phyloP scores from a whole-genome alignment of 23 tunicate species.

The Aplidium turbinatum region DNA sequence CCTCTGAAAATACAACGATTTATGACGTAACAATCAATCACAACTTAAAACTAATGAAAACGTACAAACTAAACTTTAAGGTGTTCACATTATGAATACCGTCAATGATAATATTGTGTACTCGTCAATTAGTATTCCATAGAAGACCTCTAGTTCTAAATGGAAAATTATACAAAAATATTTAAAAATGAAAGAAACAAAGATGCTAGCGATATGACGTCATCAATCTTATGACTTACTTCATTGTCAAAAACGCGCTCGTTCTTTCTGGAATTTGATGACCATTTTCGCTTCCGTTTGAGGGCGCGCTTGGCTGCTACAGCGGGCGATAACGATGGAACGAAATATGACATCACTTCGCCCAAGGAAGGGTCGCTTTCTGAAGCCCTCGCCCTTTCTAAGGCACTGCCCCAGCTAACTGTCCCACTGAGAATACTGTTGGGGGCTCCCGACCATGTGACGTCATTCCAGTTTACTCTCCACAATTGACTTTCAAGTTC shows the following conservation, averaged over 20 bases:
- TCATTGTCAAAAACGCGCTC: slow-evolving; percentile 81
- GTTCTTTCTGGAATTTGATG: slow-evolving; percentile 65
- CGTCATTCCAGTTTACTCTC: slow-evolving; percentile 85
- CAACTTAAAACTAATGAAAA: too few relatives aligned
- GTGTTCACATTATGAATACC: too few relatives aligned
- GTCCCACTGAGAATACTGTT: slow-evolving; percentile 54
- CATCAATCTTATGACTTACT: too few relatives aligned
- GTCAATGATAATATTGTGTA: too few relatives aligned
- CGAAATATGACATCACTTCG: slow-evolving; percentile 36
- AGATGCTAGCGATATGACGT: too few relatives aligned
- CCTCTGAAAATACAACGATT: slow-evolving; percentile 25
- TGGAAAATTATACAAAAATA: too few relatives aligned
- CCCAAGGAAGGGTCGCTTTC: slow-evolving; percentile 44
- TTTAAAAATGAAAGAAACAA: too few relatives aligned
- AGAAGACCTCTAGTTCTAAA: too few relatives aligned
- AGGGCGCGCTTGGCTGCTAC: slow-evolving; percentile 64
- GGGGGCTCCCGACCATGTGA: slow-evolving; percentile 64
- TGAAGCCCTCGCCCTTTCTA: too few relatives aligned
- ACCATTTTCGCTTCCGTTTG: slow-evolving; percentile 83
- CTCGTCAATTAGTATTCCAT: too few relatives aligned
- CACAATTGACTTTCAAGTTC: slow-evolving; percentile 80
- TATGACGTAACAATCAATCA: neutral
- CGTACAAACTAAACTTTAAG: too few relatives aligned
- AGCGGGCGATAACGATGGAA: slow-evolving; percentile 84
- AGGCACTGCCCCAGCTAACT: slow-evolving; percentile 32